A percentile compares a stretch with the other conserved stretches of the same genome.
phyloP scores from a whole-genome alignment of 2,113 vertebrate species.

The Oreochromis niloticus region DNA sequence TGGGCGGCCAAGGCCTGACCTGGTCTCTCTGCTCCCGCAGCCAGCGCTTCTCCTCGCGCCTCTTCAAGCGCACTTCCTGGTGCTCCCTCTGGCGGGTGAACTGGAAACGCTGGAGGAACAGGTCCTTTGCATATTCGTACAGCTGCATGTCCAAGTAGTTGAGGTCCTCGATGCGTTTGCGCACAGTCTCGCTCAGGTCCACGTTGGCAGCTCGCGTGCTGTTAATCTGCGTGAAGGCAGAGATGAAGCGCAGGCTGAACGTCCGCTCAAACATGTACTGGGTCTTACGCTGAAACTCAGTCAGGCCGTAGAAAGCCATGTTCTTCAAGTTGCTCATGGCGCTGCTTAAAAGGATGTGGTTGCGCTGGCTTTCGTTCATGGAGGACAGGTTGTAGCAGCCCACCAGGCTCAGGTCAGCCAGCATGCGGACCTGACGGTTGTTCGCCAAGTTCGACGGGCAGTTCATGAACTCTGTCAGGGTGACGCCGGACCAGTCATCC shows the following conservation, averaged over 20 bases:
- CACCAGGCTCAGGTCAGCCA: constrained; percentile 94
- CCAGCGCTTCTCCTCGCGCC: constrained; percentile 81
- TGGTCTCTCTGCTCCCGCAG: constrained; percentile 77
- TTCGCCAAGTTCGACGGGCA: constrained; percentile 92
- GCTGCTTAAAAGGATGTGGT: constrained; percentile 85
- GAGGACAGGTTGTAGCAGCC: constrained; percentile 98
- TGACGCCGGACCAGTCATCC: constrained; percentile 95
- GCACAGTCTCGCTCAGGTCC: constrained; percentile 82
- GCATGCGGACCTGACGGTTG: constrained; percentile 96
- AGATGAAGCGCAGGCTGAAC: constrained; percentile 94
- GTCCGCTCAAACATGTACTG: constrained; percentile 98
- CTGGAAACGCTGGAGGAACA: constrained; percentile 95
- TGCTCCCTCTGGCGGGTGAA: constrained; percentile 87
- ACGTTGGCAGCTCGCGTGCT: constrained; percentile 92
- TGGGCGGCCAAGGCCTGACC: constrained; percentile 67
- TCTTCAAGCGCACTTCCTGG: constrained; percentile 81
- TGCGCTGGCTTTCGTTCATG: constrained; percentile 91
- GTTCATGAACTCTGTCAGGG: constrained; percentile 89
- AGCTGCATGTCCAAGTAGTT: constrained; percentile 93
- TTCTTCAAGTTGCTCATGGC: constrained; percentile 95
- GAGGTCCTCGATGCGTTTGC: constrained; percentile 84
- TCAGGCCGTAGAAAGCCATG: constrained; percentile 97
- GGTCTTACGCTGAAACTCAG: constrained; percentile 96
- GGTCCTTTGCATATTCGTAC: constrained; percentile 90
- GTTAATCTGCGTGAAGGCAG: constrained; percentile 95